Base-by-base conservation (phyloP, 2,113 vertebrate genomes). In the Macaca nemestrina region DNA sequence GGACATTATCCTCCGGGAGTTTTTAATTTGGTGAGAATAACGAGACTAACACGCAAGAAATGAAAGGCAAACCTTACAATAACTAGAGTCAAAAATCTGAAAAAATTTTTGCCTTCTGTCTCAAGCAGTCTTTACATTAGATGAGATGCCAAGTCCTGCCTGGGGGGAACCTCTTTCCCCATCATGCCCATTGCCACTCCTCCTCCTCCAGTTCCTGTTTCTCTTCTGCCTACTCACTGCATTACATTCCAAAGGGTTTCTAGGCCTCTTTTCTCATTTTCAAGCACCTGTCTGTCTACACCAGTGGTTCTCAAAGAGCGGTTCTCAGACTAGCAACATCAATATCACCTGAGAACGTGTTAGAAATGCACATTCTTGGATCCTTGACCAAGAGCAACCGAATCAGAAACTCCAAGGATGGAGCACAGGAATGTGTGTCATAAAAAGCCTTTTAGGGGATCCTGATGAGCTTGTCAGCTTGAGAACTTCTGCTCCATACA, bases 21-120 rank as follows among this genome's bases (percentile, higher is more conserved):
- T 95, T 73, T 92, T 76, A 80, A 76, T 94, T 92, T 81, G 55
- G 9, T 92, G 23, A 95, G 38, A 92, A 92, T 27, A 92, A n/a
- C 27, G 88, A 64, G 25, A 89, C 16, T 68, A 90, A 93, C 32
- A 87, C 6, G 38, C 6, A 59, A 81, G 88, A 61, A 94, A 94
- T 40, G 68, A 84, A 95, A 61, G 38, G 18, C 4, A 45, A 72
- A 3, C 23, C 75, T 68, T 30, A 20, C 0, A 73, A 6, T 89
- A 92, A 40, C 32, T n/a, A 61, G 55, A 94, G 32, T 75, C 23
- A 45, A 86, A 27, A 67, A n/a, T 43, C 30, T 89, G 22, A 22
- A 92, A 17, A 8, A 32, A 35, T 40, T 35, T 61, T 92, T 23
- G 35, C 17, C 43, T 80, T 43, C 32, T 76, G 9, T 72, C 43